Conservation (phyloP, 2,113 vertebrate species). For the Noturus placidus region DNA sequence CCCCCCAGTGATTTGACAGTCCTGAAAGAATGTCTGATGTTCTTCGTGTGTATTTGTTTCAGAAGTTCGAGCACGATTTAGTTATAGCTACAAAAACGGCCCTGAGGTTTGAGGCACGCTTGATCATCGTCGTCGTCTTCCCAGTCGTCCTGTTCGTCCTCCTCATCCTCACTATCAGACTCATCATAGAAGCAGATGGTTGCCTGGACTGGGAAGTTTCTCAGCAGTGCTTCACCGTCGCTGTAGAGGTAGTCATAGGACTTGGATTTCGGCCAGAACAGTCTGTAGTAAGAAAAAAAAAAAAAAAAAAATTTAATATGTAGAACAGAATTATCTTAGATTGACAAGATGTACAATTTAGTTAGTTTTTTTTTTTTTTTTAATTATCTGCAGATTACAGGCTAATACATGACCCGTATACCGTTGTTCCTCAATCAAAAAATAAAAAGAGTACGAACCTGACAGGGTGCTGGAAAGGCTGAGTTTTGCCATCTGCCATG, state of each 20-base stretch:
- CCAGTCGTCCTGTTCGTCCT: conserved; percentile 52
- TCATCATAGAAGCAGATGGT: conserved; percentile 83
- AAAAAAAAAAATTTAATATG: conserved; percentile 39
- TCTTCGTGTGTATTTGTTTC: background rate
- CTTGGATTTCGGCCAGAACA: conserved; percentile 82
- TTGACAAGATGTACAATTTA: background rate
- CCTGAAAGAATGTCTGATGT: background rate
- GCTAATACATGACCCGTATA: background rate
- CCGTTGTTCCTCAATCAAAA: conserved; percentile 3
- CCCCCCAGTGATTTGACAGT: conserved; percentile 2
- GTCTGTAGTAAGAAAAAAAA: conserved; percentile 58
- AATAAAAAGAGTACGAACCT: conserved; percentile 63
- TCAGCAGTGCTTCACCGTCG: conserved; percentile 75
- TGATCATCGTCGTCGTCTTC: conserved; percentile 45
- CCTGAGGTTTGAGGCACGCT: conserved; percentile 43
- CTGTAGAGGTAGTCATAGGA: conserved; percentile 82
- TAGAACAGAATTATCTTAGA: conserved; percentile 4
- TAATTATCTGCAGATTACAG: background rate
- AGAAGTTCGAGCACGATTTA: conserved; percentile 23
- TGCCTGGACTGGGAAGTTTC: conserved; percentile 82
- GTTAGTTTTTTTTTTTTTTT: too few species aligned
- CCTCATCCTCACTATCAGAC: conserved; percentile 69
- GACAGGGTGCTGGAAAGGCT: conserved; percentile 76
- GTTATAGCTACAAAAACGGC: conserved; percentile 58
- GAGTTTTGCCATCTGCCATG: conserved; percentile 61